phyloP scores from a whole-genome alignment of 2,113 vertebrate species.

The Bujurquina vittata region DNA sequence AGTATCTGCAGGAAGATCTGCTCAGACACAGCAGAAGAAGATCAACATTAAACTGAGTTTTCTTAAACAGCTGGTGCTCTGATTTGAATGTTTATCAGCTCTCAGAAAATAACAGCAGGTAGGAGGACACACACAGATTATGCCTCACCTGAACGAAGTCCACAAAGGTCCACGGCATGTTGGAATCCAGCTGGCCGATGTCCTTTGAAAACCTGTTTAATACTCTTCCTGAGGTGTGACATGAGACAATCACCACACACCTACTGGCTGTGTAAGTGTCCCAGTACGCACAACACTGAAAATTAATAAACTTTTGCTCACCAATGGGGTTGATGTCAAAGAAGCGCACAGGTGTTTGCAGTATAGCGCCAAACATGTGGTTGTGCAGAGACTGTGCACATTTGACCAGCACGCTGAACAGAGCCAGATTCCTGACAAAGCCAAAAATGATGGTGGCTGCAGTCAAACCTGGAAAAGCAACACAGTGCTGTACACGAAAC shows the following conservation, averaged over 20 bases:
- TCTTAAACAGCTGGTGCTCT: too few relatives aligned
- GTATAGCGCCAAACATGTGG: constrained; percentile 89
- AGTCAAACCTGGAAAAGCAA: constrained; percentile 83
- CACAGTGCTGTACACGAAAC: neutral
- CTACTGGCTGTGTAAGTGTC: neutral
- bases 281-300: neutral
- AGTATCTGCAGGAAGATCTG: constrained; percentile 87
- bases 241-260: neutral
- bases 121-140: too few relatives aligned
- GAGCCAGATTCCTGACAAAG: constrained; percentile 81
- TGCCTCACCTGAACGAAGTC: constrained; percentile 77
- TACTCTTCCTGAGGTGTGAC: constrained; percentile 73
- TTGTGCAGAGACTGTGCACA: constrained; percentile 87
- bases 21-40: neutral
- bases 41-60: neutral
- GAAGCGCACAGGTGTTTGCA: constrained; percentile 88
- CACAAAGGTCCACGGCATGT: constrained; percentile 76
- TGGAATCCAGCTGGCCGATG: constrained; percentile 78
- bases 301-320: constrained; percentile 66
- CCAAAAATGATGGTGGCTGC: constrained; percentile 84
- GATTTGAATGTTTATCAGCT: too few relatives aligned
- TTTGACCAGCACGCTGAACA: constrained; percentile 87
- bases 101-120: too few relatives aligned
- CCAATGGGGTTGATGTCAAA: constrained; percentile 95
- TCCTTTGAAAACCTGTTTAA: constrained; percentile 84